A percentile compares a stretch with the other conserved stretches of the same genome.
Conservation (phyloP, 2,113 vertebrate species). For the Thymallus thymallus region DNA sequence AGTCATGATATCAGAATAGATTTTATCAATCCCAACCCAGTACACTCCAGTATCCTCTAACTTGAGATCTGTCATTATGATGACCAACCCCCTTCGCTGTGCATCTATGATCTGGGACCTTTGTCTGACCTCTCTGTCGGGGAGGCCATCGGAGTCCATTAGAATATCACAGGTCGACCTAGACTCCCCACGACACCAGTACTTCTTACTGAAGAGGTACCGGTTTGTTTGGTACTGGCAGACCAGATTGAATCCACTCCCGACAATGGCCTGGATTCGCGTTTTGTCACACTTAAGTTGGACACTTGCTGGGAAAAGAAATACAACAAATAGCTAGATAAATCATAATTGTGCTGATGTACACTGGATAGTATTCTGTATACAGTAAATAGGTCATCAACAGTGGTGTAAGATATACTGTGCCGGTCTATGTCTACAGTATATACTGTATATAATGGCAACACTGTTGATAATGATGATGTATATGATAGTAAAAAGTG, state of each 20-base stretch:
- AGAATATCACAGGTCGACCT: conserved; percentile 58
- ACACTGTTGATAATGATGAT: background rate
- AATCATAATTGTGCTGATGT: background rate
- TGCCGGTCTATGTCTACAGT: too few species aligned
- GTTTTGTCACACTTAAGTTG: conserved; percentile 60
- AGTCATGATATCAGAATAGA: conserved; percentile 65
- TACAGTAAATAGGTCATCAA: background rate
- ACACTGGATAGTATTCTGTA: background rate
- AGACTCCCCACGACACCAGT: conserved; percentile 69
- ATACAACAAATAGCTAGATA: conserved; percentile 2
- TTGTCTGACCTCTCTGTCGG: background rate
- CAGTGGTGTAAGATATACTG: background rate
- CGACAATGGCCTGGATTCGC: conserved; percentile 41
- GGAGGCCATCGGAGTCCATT: conserved; percentile 52
- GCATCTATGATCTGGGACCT: conserved; percentile 35
- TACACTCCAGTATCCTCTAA: conserved; percentile 61
- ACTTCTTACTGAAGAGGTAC: conserved; percentile 61
- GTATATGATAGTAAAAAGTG: background rate
- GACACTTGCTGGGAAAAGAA: conserved; percentile 47
- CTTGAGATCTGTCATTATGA: conserved; percentile 55
- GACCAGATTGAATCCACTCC: conserved; percentile 47
- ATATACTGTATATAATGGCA: background rate
- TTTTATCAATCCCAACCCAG: conserved; percentile 72
- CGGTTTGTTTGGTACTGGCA: conserved; percentile 45
- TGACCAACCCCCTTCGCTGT: conserved; percentile 25